Evolutionary conservation across 1,140 invertebrate genomes (phyloP).

Genomic region (Drosophila parvula): DNA sequence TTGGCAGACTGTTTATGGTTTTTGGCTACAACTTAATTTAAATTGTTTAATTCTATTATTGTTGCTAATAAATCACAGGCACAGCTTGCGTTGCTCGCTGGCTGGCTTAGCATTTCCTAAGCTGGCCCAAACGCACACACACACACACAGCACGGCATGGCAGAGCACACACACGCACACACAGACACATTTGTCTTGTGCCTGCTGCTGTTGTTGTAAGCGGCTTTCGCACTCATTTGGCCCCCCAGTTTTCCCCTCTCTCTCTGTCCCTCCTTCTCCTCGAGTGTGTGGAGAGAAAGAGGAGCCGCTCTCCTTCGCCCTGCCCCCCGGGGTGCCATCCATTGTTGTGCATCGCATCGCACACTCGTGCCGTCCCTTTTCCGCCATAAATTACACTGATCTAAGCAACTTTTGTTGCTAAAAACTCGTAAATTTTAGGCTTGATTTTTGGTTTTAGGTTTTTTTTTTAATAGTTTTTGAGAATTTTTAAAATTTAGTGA

Average conservation of each 20-base stretch:
- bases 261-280: neutral
- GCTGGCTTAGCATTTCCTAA: slow-evolving; percentile 78
- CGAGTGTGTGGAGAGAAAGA: neutral
- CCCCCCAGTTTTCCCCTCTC: neutral
- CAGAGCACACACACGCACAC: slow-evolving; percentile 17
- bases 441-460: slow-evolving; percentile 56
- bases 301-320: slow-evolving; percentile 2
- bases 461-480: slow-evolving; percentile 19
- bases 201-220: slow-evolving; percentile 64
- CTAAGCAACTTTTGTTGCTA: slow-evolving; percentile 42
- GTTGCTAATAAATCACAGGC: slow-evolving; percentile 84
- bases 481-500: slow-evolving; percentile 5
- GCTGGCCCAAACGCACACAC: slow-evolving; percentile 47
- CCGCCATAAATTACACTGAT: slow-evolving; percentile 70
- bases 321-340: slow-evolving; percentile 41
- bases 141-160: slow-evolving; percentile 5
- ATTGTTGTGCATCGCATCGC: slow-evolving; percentile 46
- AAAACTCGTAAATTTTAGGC: slow-evolving; percentile 58
- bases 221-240: slow-evolving; percentile 59
- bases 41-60: slow-evolving; percentile 84
- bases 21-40: slow-evolving; percentile 84
- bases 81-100: slow-evolving; percentile 74
- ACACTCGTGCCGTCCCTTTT: slow-evolving; percentile 23
- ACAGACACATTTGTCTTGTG: slow-evolving; percentile 64
- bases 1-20: slow-evolving; percentile 79